A percentile compares a stretch with the other conserved stretches of the same genome.
These are phyloP conservation scores for Yponomeuta sedellus DNA, from an alignment of 2,888 invertebrate species.

Conservation along the genomic window DNA sequence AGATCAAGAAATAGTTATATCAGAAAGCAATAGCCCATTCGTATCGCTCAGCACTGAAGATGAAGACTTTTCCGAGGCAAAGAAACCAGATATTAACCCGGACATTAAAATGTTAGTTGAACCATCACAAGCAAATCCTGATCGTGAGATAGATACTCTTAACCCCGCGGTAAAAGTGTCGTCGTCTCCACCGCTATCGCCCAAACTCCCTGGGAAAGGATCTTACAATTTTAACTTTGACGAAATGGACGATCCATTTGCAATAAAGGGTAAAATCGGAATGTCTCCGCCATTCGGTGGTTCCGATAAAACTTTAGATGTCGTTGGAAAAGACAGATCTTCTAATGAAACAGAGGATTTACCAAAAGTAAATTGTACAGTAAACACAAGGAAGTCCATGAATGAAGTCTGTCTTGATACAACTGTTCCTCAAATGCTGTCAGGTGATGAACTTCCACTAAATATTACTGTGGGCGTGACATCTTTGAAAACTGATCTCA, in stretches of 20 bases:
- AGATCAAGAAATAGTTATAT: constrained; percentile 35
- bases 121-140: background rate
- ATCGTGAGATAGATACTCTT: background rate
- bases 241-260: constrained; percentile 27
- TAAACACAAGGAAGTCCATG: constrained; percentile 29
- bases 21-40: constrained; percentile 50
- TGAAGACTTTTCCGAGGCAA: constrained; percentile 22
- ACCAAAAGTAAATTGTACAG: constrained; percentile 53
- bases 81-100: background rate
- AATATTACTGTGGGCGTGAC: constrained; percentile 15
- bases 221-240: constrained; percentile 24
- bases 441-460: background rate
- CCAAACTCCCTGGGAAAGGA: background rate
- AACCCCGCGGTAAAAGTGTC: background rate
- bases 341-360: constrained; percentile 37
- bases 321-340: background rate
- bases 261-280: constrained; percentile 26
- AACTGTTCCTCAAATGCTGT: background rate
- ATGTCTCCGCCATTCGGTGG: constrained; percentile 31
- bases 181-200: background rate
- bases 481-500: background rate
- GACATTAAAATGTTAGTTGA: background rate
- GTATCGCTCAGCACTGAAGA: constrained; percentile 38
- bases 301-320: constrained; percentile 6
- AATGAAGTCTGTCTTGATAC: background rate